A percentile compares a stretch with the other conserved stretches of the same genome.
phyloP scores from a whole-genome alignment of 2,888 invertebrate genomes.

The Brenthis ino region DNA sequence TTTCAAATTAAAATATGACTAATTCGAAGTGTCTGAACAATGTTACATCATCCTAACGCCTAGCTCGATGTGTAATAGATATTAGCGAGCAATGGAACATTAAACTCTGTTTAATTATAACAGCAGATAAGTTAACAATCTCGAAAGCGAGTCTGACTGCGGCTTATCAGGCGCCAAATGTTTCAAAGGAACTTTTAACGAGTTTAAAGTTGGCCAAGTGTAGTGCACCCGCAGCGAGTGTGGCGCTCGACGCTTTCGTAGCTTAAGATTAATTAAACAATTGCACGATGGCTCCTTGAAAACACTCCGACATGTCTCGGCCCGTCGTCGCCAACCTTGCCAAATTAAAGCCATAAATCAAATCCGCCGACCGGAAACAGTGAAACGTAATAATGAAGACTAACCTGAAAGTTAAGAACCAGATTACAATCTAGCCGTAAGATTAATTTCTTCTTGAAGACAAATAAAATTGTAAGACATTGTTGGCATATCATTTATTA shows the following conservation, averaged over 20 bases:
- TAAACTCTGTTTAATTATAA: slow-evolving; percentile 76
- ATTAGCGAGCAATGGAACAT: slow-evolving; percentile 53
- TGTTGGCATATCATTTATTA: neutral
- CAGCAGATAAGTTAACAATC: slow-evolving; percentile 79
- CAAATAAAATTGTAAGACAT: neutral
- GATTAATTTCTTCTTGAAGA: slow-evolving; percentile 56
- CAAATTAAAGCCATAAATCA: slow-evolving; percentile 82
- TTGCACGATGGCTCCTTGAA: slow-evolving; percentile 81
- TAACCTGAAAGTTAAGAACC: slow-evolving; percentile 56
- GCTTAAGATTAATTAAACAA: slow-evolving; percentile 82
- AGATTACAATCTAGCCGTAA: slow-evolving; percentile 52
- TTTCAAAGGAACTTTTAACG: slow-evolving; percentile 81
- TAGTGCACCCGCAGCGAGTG: slow-evolving; percentile 67
- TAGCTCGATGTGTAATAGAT: slow-evolving; percentile 41
- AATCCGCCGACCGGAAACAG: slow-evolving; percentile 74
- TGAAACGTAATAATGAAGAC: slow-evolving; percentile 76
- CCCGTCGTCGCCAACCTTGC: slow-evolving; percentile 80
- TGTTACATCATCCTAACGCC: slow-evolving; percentile 24
- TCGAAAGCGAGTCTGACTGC: slow-evolving; percentile 74
- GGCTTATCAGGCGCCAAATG: slow-evolving; percentile 82
- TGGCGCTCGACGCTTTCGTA: slow-evolving; percentile 65
- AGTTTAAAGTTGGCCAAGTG: slow-evolving; percentile 81
- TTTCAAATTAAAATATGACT: neutral
- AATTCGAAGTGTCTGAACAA: slow-evolving; percentile 13
- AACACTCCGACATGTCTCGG: slow-evolving; percentile 82